Evolutionary conservation across 2,888 invertebrate genomes (phyloP).

Genomic region (Megastigmus dorsalis): DNA sequence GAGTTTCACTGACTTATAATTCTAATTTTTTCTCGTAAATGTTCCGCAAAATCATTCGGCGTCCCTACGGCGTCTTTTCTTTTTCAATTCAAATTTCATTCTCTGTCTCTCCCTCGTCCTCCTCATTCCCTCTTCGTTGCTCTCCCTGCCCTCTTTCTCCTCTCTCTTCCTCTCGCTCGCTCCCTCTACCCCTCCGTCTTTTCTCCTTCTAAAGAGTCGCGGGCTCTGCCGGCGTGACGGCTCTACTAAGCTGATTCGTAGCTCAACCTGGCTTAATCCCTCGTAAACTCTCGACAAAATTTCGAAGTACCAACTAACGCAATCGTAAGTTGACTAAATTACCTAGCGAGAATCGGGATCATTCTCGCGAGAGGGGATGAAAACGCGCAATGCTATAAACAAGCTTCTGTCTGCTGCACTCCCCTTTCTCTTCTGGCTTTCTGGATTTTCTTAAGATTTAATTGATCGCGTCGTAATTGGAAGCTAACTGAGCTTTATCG

Average conservation of each 20-base stretch:
- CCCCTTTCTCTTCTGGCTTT: neutral
- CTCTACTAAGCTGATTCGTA: slow-evolving; percentile 62
- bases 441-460: slow-evolving; percentile 45
- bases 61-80: no score
- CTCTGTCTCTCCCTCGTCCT: slow-evolving; percentile 53
- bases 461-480: slow-evolving; percentile 43
- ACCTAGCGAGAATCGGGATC: slow-evolving; percentile 50
- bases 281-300: slow-evolving; percentile 62
- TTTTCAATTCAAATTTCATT: neutral
- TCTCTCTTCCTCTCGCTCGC: slow-evolving; percentile 33
- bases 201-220: slow-evolving; percentile 41
- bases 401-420: slow-evolving; percentile 26
- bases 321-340: slow-evolving; percentile 56
- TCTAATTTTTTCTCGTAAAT: no score
- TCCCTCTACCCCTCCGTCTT: slow-evolving; percentile 11
- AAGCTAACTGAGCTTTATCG: no score
- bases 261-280: slow-evolving; percentile 63
- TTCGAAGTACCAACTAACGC: slow-evolving; percentile 55
- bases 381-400: slow-evolving; percentile 42
- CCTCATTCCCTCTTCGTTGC: neutral
- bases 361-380: slow-evolving; percentile 44
- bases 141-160: slow-evolving; percentile 38
- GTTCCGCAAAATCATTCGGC: no score
- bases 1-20: no score
- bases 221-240: slow-evolving; percentile 32